Evolutionary conservation across 2,797 vertebrate species (phyloP).

Genomic region (Dipus sagitta): DNA sequence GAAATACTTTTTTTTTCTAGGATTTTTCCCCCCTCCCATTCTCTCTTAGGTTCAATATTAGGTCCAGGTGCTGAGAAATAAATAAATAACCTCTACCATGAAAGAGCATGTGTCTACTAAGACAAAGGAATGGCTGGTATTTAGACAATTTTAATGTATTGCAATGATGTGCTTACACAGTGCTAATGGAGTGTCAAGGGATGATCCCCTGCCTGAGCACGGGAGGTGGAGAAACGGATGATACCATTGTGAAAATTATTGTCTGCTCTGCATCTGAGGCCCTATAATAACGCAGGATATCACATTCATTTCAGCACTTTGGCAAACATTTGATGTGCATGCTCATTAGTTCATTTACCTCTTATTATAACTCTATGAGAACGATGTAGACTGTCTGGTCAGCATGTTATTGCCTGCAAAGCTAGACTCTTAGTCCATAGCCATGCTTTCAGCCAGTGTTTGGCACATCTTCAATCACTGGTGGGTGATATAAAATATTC

Average conservation of each 20-base stretch:
- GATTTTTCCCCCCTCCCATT: neutral
- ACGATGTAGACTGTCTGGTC: neutral
- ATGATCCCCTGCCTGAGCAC: neutral
- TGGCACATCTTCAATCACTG: neutral
- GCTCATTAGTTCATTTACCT: neutral
- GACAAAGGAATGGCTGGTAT: neutral
- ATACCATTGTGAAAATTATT: conserved; percentile 34
- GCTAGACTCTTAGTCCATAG: neutral
- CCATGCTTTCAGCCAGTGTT: neutral
- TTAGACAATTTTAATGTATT: neutral
- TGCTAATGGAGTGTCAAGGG: neutral
- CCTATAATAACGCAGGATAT: conserved; percentile 24
- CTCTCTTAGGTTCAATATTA: neutral
- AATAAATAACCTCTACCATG: neutral
- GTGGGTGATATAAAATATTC: neutral
- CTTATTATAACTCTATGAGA: neutral
- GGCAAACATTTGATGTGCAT: neutral
- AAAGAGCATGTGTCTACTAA: neutral
- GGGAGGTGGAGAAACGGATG: neutral
- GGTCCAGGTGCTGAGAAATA: conserved; percentile 24
- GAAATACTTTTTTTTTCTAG: neutral
- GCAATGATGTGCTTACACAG: neutral
- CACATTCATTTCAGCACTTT: neutral
- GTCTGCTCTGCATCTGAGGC: neutral
- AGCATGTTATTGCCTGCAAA: neutral